These are phyloP conservation scores for Cerastoderma edule DNA, from an alignment of 2,888 invertebrate species.

Conservation along the genomic window DNA sequence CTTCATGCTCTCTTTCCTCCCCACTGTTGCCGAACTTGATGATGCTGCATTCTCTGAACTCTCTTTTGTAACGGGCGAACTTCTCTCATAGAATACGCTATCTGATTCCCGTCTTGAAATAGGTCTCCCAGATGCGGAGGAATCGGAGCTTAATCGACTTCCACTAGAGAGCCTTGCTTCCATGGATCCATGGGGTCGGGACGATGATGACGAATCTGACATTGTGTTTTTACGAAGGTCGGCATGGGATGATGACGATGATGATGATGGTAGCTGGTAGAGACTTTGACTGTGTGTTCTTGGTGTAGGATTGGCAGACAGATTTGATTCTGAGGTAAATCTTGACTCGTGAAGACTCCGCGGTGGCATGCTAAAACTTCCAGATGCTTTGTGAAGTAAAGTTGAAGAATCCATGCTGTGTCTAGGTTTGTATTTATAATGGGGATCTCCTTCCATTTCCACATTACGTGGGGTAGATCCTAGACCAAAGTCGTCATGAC, in stretches of 20 bases:
- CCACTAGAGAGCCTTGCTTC: slow-evolving; percentile 68
- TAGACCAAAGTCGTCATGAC: slow-evolving; percentile 72
- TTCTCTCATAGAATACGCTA: slow-evolving; percentile 68
- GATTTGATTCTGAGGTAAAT: slow-evolving; percentile 61
- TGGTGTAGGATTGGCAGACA: slow-evolving; percentile 39
- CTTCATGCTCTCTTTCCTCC: slow-evolving; percentile 75
- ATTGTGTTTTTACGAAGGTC: slow-evolving; percentile 43
- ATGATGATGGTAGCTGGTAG: slow-evolving; percentile 52
- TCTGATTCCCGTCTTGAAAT: slow-evolving; percentile 61
- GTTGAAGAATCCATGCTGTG: slow-evolving; percentile 70
- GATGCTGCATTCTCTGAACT: not conserved
- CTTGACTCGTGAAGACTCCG: slow-evolving; percentile 56
- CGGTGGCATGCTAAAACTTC: slow-evolving; percentile 48
- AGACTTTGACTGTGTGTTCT: slow-evolving; percentile 61
- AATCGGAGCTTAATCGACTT: slow-evolving; percentile 67
- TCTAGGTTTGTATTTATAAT: slow-evolving; percentile 48
- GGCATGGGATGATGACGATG: slow-evolving; percentile 46
- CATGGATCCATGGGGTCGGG: slow-evolving; percentile 68
- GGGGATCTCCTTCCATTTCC: slow-evolving; percentile 47
- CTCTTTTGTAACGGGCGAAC: slow-evolving; percentile 40
- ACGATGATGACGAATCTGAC: slow-evolving; percentile 64
- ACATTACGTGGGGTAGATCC: slow-evolving; percentile 60
- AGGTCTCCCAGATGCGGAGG: slow-evolving; percentile 32
- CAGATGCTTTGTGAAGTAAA: slow-evolving; percentile 55
- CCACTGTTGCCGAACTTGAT: slow-evolving; percentile 43